phyloP scores from a whole-genome alignment of 2,113 vertebrate species.

The Tachuris rubrigastra region DNA sequence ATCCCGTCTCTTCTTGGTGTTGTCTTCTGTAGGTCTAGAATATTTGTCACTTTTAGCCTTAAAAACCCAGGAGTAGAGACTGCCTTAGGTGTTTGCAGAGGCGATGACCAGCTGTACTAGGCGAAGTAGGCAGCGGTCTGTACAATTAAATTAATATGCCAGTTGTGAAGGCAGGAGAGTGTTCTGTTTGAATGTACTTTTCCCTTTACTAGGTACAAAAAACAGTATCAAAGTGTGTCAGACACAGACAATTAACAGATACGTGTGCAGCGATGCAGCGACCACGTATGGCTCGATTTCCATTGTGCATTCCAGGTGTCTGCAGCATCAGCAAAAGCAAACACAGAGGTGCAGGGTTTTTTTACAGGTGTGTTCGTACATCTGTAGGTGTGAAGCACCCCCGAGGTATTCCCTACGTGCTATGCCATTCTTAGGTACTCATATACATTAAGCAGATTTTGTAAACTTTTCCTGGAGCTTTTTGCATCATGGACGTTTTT shows the following conservation, averaged over 20 bases:
- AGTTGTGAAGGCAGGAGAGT: neutral
- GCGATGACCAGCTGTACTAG: neutral
- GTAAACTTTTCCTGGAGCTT: neutral
- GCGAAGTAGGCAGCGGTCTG: neutral
- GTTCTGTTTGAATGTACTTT: neutral
- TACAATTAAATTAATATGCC: neutral
- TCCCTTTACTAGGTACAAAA: accelerated
- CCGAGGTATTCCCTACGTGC: neutral
- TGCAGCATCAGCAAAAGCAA: neutral
- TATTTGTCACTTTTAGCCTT: neutral
- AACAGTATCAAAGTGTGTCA: neutral
- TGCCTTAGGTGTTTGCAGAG: neutral
- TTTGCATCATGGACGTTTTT: neutral
- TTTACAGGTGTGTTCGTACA: accelerated
- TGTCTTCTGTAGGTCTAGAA: neutral
- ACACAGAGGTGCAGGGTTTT: neutral
- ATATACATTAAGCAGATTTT: neutral
- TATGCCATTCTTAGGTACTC: neutral
- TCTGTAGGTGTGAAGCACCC: neutral
- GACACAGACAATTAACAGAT: no score
- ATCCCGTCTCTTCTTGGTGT: accelerated
- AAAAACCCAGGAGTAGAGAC: neutral
- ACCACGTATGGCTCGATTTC: neutral
- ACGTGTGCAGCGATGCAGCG: neutral
- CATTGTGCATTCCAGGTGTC: neutral